Evolutionary conservation across 2,797 vertebrate genomes (phyloP), one percentile per base, ranked within the genome.

Genomic region (Coreius guichenoti): DNA sequence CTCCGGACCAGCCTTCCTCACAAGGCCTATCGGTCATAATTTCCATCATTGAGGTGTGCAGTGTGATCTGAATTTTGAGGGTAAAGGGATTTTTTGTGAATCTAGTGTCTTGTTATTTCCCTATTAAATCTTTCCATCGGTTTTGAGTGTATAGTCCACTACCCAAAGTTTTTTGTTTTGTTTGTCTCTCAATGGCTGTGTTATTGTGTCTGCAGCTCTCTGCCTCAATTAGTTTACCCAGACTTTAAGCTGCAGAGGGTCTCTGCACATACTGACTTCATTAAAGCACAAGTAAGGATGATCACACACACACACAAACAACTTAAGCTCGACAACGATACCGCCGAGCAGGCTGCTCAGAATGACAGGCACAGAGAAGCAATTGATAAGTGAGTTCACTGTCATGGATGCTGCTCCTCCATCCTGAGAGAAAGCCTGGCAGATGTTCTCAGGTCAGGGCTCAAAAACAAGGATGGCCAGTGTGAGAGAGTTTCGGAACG

Each of bases 241-340:
- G 33, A 77, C 49, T 73, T 75, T 61, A 29, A 83, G 82, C 75
- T 58, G 47, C 45, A 36, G 17, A 84, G 63, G 75, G 68, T 43
- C 84, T 74, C 45, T 8, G 36, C 75, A 87, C 86, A 86, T 58
- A 78, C 75, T 73, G 85, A 89, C 87, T 83, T 85, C 67, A 68
- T 36, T 81, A 86, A 89, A 87, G 84, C 36, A 51, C 67, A 58
- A 78, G 67, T 19, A 86, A 73, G 67, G 84, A 77, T 21, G 21
- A 23, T 80, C 36, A 73, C 73, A 89, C 19, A 74, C 16, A 47
- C 0, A 36, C 16, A 86, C 54, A 84, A 11, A 80, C 58, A 80
- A 54, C 54, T 47, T n/a, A 26, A 85, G 78, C 83, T 65, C 33
- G 13, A 45, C 26, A 81, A 47, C 43, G 70, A 78, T 6, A 70